Conservation (phyloP, 2,888 invertebrate species). For the Philereme transversata region DNA sequence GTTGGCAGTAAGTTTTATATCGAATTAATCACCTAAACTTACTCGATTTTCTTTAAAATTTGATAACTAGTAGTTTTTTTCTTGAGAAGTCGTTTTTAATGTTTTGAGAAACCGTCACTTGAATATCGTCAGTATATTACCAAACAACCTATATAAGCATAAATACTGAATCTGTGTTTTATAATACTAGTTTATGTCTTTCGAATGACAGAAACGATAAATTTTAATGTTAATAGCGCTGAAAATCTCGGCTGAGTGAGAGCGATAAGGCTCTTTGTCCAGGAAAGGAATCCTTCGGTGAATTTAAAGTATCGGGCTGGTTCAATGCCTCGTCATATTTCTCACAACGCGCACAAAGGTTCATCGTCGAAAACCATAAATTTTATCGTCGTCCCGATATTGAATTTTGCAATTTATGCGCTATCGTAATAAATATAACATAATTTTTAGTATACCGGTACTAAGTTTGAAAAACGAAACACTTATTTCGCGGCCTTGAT, state of each 20-base stretch:
- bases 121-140: no score
- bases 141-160: neutral
- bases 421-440: constrained; percentile 52
- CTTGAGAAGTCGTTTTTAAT: no score
- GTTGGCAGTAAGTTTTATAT: no score
- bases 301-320: constrained; percentile 63
- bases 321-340: constrained; percentile 64
- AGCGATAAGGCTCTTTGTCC: constrained; percentile 49
- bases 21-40: no score
- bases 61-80: no score
- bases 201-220: constrained; percentile 25
- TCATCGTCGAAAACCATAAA: constrained; percentile 65
- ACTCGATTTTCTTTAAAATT: no score
- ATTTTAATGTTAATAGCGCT: constrained; percentile 25
- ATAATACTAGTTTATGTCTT: constrained; percentile 25
- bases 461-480: no score
- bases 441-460: constrained; percentile 39
- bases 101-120: no score
- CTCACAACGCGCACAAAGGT: constrained; percentile 63
- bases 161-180: neutral
- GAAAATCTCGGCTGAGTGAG: constrained; percentile 21
- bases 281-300: constrained; percentile 60
- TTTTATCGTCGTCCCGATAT: constrained; percentile 69
- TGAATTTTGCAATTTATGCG: constrained; percentile 69
- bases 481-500: constrained; percentile 51